Evolutionary conservation across 2,888 invertebrate species (phyloP).

Genomic region (Xestoiulus laeticollis): DNA sequence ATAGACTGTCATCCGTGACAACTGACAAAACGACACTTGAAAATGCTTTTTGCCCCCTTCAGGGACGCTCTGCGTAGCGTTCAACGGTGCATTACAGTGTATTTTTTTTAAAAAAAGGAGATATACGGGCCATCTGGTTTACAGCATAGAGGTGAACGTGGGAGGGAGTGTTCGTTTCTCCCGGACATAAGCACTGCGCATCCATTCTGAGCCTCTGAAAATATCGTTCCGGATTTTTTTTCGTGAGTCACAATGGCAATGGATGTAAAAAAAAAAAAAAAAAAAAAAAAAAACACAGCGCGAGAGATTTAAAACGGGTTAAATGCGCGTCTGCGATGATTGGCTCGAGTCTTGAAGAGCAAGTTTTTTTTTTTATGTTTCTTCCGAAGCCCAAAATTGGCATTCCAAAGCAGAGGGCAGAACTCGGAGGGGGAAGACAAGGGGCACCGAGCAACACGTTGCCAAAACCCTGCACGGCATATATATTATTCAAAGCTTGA

Average conservation of each 20-base stretch:
- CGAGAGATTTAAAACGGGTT: conserved; percentile 14
- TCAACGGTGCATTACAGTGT: neutral
- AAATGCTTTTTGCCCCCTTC: too few species aligned
- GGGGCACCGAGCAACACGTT: neutral
- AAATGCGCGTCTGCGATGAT: neutral
- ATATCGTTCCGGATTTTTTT: conserved; percentile 40
- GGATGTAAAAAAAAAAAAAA: neutral
- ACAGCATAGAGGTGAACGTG: neutral
- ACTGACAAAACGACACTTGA: neutral
- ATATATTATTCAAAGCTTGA: too few species aligned
- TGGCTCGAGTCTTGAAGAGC: conserved; percentile 4
- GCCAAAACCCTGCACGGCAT: neutral
- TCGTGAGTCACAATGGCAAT: neutral
- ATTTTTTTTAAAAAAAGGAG: neutral
- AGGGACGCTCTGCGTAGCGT: too few species aligned
- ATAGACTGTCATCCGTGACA: too few species aligned
- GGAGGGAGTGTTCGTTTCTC: conserved; percentile 15
- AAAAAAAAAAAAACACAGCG: too few species aligned
- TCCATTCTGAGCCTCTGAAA: conserved; percentile 40
- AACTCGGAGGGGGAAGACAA: conserved; percentile 7
- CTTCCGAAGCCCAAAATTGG: conserved; percentile 27
- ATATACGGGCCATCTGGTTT: neutral
- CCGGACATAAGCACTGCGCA: conserved; percentile 21
- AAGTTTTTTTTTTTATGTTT: conserved; percentile 20
- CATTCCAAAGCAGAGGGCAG: conserved; percentile 7